Evolutionary conservation across 2,888 invertebrate genomes (phyloP).

Genomic region (Drosophila conformis): DNA sequence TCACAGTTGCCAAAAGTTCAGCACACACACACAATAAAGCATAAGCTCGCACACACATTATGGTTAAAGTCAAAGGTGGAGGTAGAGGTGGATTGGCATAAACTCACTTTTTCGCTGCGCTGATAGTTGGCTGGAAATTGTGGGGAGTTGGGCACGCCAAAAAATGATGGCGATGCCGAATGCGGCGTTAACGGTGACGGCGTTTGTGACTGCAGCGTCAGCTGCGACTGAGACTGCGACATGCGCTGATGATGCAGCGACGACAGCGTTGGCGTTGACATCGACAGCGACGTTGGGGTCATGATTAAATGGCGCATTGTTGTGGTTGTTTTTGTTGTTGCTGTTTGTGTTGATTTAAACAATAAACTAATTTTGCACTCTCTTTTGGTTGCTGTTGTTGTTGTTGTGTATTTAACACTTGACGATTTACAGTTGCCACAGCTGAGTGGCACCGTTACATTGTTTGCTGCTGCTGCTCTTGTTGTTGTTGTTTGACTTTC

Average conservation of each 20-base stretch:
- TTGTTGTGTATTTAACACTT: constrained; percentile 33
- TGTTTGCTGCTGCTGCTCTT: constrained; percentile 37
- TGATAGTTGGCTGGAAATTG: constrained; percentile 81
- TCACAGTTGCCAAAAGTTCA: constrained; percentile 9
- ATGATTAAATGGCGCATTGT: constrained; percentile 79
- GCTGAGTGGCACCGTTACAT: constrained; percentile 52
- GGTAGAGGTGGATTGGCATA: constrained; percentile 5
- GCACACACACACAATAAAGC: not conserved
- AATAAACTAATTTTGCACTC: constrained; percentile 56
- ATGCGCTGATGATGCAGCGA: constrained; percentile 72
- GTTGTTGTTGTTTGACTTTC: constrained; percentile 42
- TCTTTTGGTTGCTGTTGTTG: constrained; percentile 21
- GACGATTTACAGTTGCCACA: constrained; percentile 42
- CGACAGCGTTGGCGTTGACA: constrained; percentile 72
- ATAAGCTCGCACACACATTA: not conserved
- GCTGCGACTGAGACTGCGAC: constrained; percentile 48
- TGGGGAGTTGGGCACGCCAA: constrained; percentile 62
- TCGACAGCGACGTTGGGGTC: constrained; percentile 73
- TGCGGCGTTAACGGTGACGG: constrained; percentile 60
- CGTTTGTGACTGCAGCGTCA: constrained; percentile 44
- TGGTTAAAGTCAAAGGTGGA: constrained; percentile 1
- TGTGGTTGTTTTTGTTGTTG: constrained; percentile 25
- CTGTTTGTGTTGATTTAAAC: constrained; percentile 37
- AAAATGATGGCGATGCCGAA: constrained; percentile 65
- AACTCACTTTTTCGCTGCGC: constrained; percentile 83